Percentiles rank a stretch among this genome's conserved stretches.
These are phyloP conservation scores for Spheniscus mendiculus DNA, from an alignment of 2,113 vertebrate genomes.

Conservation along the genomic window DNA sequence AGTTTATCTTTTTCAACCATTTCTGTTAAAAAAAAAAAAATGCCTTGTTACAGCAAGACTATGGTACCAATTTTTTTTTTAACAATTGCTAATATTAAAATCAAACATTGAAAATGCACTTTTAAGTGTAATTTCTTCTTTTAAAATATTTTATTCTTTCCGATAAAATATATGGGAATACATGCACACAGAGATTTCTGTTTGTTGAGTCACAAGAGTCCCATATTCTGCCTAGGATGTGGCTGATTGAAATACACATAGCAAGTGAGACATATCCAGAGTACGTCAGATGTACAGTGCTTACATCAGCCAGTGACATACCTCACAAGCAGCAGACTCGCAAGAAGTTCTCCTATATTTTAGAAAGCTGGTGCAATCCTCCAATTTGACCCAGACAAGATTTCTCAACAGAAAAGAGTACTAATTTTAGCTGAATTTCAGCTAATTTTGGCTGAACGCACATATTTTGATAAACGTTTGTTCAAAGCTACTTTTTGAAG, in stretches of 20 bases:
- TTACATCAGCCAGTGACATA: background rate
- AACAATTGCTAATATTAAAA: background rate
- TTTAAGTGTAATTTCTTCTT: background rate
- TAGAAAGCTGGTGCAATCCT: background rate
- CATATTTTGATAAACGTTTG: background rate
- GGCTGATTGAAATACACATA: background rate
- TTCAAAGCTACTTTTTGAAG: background rate
- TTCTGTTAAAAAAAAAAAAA: background rate
- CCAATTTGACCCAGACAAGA: background rate
- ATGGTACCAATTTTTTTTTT: background rate
- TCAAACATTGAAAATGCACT: background rate
- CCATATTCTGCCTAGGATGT: background rate
- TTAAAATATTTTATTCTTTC: background rate
- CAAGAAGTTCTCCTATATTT: background rate
- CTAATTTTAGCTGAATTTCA: background rate
- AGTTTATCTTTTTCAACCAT: background rate
- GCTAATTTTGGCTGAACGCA: background rate
- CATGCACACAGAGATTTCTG: background rate
- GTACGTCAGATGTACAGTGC: background rate
- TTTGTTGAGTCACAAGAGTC: background rate
- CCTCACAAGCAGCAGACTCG: background rate
- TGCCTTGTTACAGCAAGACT: background rate
- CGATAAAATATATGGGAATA: background rate
- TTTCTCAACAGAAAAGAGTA: background rate
- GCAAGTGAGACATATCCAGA: background rate